These are phyloP conservation scores for Dicaeum eximium DNA, from an alignment of 2,113 vertebrate species.

Conservation along the genomic window DNA sequence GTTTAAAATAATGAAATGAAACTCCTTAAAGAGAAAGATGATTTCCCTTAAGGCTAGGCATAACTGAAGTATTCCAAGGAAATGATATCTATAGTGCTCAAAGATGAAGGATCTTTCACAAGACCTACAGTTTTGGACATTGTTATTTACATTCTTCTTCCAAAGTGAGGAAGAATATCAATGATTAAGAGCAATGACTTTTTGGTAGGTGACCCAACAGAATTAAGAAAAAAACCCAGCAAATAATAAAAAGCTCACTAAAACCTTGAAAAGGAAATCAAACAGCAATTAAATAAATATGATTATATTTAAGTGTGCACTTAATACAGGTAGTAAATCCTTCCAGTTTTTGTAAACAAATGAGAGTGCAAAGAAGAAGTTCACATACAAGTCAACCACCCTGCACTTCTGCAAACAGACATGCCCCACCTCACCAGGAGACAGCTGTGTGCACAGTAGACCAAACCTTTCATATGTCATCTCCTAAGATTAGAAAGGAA, in stretches of 20 bases:
- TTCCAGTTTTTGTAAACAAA: background rate
- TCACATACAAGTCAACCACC: background rate
- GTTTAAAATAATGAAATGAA: background rate
- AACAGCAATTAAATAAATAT: background rate
- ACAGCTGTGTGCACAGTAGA: background rate
- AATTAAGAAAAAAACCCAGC: background rate
- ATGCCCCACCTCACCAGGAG: background rate
- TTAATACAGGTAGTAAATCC: background rate
- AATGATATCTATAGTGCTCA: background rate
- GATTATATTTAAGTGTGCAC: background rate
- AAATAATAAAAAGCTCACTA: background rate
- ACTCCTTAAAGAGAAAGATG: background rate
- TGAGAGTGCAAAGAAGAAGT: background rate
- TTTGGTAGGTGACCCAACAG: background rate
- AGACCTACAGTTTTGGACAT: background rate
- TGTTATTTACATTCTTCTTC: background rate
- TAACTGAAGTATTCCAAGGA: background rate
- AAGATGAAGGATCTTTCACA: background rate
- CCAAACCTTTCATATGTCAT: background rate
- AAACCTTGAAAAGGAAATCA: background rate
- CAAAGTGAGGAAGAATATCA: background rate
- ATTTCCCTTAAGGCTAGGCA: background rate
- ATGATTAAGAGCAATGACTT: background rate
- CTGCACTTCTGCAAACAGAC: background rate
- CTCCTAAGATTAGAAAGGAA: background rate